Conservation (phyloP, 2,113 vertebrate species). For the Lophius piscatorius region DNA sequence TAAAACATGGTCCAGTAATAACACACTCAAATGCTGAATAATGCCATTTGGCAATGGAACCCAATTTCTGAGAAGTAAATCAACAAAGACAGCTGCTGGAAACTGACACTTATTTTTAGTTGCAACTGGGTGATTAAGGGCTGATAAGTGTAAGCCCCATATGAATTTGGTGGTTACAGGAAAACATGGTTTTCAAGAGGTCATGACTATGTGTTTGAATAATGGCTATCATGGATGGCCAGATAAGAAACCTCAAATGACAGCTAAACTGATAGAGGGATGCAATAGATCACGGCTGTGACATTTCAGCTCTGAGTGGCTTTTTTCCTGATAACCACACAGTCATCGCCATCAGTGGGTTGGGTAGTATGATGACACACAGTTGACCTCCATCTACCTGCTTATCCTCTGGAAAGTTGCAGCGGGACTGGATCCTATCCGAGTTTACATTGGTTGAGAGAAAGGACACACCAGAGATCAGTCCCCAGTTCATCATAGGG, state of each 20-base stretch:
- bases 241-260: conserved; percentile 28
- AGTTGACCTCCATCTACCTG: too few relatives aligned
- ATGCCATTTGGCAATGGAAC: conserved; percentile 36
- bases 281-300: conserved; percentile 4
- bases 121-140: conserved; percentile 26
- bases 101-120: conserved; percentile 10
- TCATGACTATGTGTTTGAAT: conserved; percentile 37
- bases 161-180: not conserved
- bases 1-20: conserved; percentile 58
- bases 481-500: too few relatives aligned
- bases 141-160: conserved; percentile 21
- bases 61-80: conserved; percentile 38
- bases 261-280: conserved; percentile 12
- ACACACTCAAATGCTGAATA: conserved; percentile 35
- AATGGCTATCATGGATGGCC: conserved; percentile 18
- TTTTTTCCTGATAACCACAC: conserved; percentile 9
- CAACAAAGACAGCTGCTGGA: conserved; percentile 27
- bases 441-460: too few relatives aligned
- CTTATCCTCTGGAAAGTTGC: too few relatives aligned
- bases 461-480: too few relatives aligned
- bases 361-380: not conserved
- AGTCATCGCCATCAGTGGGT: conserved; percentile 4
- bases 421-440: too few relatives aligned
- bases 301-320: conserved; percentile 1
- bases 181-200: conserved; percentile 14